phyloP scores from a whole-genome alignment of 2,797 vertebrate genomes.

The Cyprinodon diabolis region DNA sequence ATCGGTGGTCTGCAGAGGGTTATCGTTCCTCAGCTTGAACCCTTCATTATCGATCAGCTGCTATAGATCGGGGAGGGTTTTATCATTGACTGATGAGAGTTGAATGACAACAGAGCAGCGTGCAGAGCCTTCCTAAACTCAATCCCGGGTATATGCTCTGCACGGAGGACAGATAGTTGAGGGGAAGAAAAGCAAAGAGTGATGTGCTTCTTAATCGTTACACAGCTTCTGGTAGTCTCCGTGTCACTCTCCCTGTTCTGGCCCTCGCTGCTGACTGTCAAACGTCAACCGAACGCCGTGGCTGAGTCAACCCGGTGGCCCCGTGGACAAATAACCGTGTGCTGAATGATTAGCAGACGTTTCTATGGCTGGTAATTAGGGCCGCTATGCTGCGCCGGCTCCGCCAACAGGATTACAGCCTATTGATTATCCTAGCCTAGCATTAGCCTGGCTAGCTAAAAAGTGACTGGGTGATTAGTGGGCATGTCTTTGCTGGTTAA shows the following conservation, averaged over 20 bases:
- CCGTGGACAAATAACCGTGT: conserved; percentile 73
- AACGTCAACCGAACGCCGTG: conserved; percentile 38
- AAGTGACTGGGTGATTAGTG: conserved; percentile 62
- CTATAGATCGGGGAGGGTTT: conserved; percentile 53
- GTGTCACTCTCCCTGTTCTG: conserved; percentile 60
- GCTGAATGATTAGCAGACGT: conserved; percentile 78
- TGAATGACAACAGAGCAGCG: conserved; percentile 47
- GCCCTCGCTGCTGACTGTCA: conserved; percentile 49
- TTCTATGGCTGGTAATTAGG: conserved; percentile 78
- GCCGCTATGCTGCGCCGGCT: conserved; percentile 56
- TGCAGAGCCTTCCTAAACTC: conserved; percentile 16
- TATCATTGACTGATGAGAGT: conserved; percentile 59
- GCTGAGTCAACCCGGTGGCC: conserved; percentile 54
- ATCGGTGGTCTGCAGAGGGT: conserved; percentile 34
- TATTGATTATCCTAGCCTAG: conserved; percentile 79
- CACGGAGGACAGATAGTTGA: conserved; percentile 4
- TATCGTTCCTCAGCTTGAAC: conserved; percentile 39
- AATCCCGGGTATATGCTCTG: not conserved
- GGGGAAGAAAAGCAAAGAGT: conserved; percentile 36
- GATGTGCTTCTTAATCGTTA: conserved; percentile 71
- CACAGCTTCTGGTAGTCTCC: conserved; percentile 42
- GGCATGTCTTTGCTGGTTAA: conserved; percentile 70
- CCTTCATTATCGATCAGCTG: conserved; percentile 57
- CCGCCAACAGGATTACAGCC: conserved; percentile 75
- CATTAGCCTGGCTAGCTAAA: conserved; percentile 65